These are phyloP conservation scores for Malthinus flaveolus DNA, from an alignment of 2,888 invertebrate species.

Conservation along the genomic window DNA sequence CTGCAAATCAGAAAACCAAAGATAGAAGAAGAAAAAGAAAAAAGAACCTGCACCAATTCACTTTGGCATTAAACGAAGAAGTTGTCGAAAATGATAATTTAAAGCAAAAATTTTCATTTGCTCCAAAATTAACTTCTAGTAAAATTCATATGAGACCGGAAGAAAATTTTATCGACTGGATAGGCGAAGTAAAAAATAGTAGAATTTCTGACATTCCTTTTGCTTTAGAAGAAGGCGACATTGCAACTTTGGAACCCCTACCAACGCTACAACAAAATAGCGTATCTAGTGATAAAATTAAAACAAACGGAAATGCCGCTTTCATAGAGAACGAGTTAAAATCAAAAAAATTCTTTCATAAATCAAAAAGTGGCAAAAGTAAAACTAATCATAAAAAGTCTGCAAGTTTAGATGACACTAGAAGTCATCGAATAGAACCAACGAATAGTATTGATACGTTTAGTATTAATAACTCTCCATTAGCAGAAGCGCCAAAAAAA, in stretches of 20 bases:
- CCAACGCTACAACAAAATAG: conserved; percentile 15
- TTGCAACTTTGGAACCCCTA: conserved; percentile 46
- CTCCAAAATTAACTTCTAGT: conserved; percentile 27
- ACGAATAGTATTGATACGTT: conserved; percentile 35
- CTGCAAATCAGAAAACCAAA: conserved; percentile 41
- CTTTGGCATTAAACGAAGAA: conserved; percentile 39
- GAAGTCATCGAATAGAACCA: conserved; percentile 31
- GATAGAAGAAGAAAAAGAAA: conserved; percentile 45
- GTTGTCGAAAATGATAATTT: conserved; percentile 27
- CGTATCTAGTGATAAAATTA: background rate
- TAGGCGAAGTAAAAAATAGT: conserved; percentile 28
- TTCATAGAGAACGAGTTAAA: conserved; percentile 54
- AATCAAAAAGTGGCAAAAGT: conserved; percentile 11
- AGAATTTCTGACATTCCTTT: conserved; percentile 47
- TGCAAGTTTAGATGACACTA: conserved; percentile 45
- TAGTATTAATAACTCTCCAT: conserved; percentile 37
- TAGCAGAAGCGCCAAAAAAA: conserved; percentile 51
- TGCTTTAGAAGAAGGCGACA: conserved; percentile 51
- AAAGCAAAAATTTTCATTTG: conserved; percentile 23
- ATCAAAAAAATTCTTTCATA: conserved; percentile 41
- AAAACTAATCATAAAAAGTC: conserved; percentile 41
- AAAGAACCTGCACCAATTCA: conserved; percentile 38
- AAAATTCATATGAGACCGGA: conserved; percentile 34
- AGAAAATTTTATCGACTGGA: conserved; percentile 38
- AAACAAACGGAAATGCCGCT: conserved; percentile 39